Base-by-base conservation (phyloP, 2,888 invertebrate species). In the Leptopilina drosophilae region DNA sequence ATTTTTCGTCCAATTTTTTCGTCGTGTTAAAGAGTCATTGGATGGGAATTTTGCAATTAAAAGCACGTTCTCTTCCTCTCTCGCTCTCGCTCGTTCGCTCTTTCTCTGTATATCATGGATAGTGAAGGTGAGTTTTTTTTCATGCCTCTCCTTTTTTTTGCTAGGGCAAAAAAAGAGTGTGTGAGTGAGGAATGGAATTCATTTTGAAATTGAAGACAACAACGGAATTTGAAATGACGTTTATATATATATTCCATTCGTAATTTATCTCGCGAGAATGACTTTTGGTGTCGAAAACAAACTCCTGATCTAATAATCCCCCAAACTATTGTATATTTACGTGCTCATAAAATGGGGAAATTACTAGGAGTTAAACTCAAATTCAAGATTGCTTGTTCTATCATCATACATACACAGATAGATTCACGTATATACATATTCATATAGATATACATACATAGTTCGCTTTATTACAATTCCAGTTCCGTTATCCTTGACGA, bases 1-100 rank as follows among this genome's bases (percentile, higher is more conserved):
- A 73, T n/a, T 33, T 33, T 73, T 56, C 20, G 73, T 56, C n/a
- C 8, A 73, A 73, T 56, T 73, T 73, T 73, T 73, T 40, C 26
- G 8, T 73, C 56, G 73, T 73, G 77, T 82, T 33, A 33, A 33
- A 33, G 84, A 85, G 85, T 85, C 84, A 86, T 83, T 83, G 84
- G 82, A 59, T 78, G 84, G 82, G 85, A 86, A 85, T 86, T 42
- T 85, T 81, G 85, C 85, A 85, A 86, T 86, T 86, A 86, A 81
- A 84, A 82, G 82, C 79, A 76, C 42, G 42, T 42, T 42, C 42
- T 42, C 42, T 42, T 8, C 8, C 42, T 8, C 42, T 42, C 42
- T 42, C 42, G 6, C 42, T 42, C 42, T 8, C 42, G 1, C 42
- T 5, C 42, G 5, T 8, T 42, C 42, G 59, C 3, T 46, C 6